These are phyloP conservation scores for Avahi laniger DNA, from an alignment of 2,797 vertebrate genomes.

Conservation along the genomic window DNA sequence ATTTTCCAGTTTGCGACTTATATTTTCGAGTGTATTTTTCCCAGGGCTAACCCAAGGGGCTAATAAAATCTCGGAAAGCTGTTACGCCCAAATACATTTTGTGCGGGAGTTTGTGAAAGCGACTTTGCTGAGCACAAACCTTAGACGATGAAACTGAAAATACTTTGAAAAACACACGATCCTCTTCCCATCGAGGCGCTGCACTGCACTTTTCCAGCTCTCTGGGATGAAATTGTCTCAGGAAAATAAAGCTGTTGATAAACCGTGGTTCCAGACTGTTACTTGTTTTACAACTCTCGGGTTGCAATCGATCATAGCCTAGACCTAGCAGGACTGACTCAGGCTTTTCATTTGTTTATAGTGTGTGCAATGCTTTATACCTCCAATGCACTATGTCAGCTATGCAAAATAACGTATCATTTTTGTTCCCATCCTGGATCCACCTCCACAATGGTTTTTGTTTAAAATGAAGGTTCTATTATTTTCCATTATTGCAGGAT, in stretches of 20 bases:
- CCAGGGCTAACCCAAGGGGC: slow-evolving; percentile 49
- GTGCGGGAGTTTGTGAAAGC: slow-evolving; percentile 58
- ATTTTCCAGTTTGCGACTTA: slow-evolving; percentile 36
- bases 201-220: background rate
- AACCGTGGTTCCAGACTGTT: slow-evolving; percentile 60
- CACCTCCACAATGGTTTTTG: slow-evolving; percentile 56
- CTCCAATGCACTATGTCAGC: slow-evolving; percentile 37
- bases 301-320: slow-evolving; percentile 54
- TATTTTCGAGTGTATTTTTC: slow-evolving; percentile 44
- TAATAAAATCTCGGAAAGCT: slow-evolving; percentile 46
- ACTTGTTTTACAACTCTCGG: slow-evolving; percentile 61
- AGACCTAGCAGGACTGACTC: slow-evolving; percentile 22
- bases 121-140: slow-evolving; percentile 52
- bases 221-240: slow-evolving; percentile 66
- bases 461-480: slow-evolving; percentile 70
- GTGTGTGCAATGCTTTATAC: slow-evolving; percentile 46
- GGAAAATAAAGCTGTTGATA: slow-evolving; percentile 73
- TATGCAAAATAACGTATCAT: slow-evolving; percentile 65
- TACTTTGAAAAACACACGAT: slow-evolving; percentile 29
- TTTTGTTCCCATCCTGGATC: slow-evolving; percentile 64
- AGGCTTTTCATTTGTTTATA: slow-evolving; percentile 60
- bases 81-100: slow-evolving; percentile 24
- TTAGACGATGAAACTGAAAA: background rate
- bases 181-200: background rate
- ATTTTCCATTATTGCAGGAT: slow-evolving; percentile 68